A percentile compares a stretch with the other conserved stretches of the same genome.
These are phyloP conservation scores for Brachypteracias leptosomus DNA, from an alignment of 2,113 vertebrate species.

Conservation along the genomic window DNA sequence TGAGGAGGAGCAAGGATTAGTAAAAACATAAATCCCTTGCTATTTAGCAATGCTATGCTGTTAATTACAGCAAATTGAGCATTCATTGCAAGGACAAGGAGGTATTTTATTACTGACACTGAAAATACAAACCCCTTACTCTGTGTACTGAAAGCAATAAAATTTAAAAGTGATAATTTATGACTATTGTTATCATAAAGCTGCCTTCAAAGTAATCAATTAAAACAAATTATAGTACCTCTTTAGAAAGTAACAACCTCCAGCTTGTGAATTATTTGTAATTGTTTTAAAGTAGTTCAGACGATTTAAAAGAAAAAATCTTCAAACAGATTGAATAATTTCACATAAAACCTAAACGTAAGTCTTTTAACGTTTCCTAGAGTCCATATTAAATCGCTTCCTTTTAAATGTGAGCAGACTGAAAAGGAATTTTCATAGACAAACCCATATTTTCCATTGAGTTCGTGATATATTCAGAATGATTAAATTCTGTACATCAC, in stretches of 20 bases:
- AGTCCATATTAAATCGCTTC: not conserved
- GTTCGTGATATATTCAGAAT: not conserved
- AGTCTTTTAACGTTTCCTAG: not conserved
- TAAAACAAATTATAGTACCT: not conserved
- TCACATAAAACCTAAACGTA: not conserved
- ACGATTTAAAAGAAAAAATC: not conserved
- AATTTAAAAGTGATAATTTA: not conserved
- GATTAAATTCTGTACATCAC: not conserved
- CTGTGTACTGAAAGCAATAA: too few relatives aligned
- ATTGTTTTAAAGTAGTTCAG: not conserved
- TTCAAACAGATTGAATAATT: not conserved
- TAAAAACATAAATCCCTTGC: too few relatives aligned
- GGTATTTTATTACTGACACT: too few relatives aligned
- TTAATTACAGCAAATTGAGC: too few relatives aligned
- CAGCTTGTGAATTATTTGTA: not conserved
- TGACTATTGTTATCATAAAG: not conserved
- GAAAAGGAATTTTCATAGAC: not conserved
- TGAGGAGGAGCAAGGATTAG: too few relatives aligned
- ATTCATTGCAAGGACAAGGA: too few relatives aligned
- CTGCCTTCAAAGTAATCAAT: not conserved
- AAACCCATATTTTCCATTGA: rapidly evolving
- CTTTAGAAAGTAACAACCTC: not conserved
- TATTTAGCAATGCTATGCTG: too few relatives aligned
- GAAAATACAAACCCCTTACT: too few relatives aligned
- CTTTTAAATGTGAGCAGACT: not conserved